Evolutionary conservation across 2,113 vertebrate species (phyloP).

Genomic region (Paracanthobrama guichenoti): DNA sequence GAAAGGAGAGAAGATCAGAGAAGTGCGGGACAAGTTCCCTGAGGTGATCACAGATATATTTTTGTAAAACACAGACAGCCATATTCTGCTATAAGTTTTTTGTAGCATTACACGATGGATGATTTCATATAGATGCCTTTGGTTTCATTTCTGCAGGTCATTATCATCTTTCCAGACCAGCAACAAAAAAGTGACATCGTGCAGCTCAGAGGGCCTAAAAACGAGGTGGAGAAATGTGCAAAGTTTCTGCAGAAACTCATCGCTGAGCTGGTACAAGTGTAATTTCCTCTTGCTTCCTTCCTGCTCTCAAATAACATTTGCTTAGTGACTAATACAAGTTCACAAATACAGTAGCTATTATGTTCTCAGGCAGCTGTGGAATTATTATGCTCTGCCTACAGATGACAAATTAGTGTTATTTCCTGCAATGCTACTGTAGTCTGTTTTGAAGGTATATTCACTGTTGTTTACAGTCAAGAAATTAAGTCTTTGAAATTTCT

Average conservation of each 20-base stretch:
- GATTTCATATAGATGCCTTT: background rate
- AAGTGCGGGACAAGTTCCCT: constrained; percentile 83
- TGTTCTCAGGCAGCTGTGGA: background rate
- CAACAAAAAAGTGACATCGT: constrained; percentile 82
- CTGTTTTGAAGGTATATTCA: background rate
- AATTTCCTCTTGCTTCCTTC: background rate
- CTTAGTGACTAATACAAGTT: background rate
- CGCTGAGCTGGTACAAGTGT: constrained; percentile 72
- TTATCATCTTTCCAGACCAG: constrained; percentile 83
- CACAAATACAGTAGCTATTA: background rate
- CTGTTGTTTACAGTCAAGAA: background rate
- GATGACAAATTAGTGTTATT: background rate
- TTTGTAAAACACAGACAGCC: background rate
- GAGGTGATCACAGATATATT: constrained; percentile 67
- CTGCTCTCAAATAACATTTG: background rate
- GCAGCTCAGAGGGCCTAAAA: constrained; percentile 82
- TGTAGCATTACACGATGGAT: background rate
- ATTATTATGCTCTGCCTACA: background rate
- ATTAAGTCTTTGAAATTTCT: no score
- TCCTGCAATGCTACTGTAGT: background rate
- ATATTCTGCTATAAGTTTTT: background rate
- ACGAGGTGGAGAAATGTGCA: constrained; percentile 83
- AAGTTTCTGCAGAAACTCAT: constrained; percentile 84
- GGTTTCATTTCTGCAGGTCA: constrained; percentile 69
- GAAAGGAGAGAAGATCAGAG: constrained; percentile 85